A percentile compares a stretch with the other conserved stretches of the same genome.
Conservation (phyloP, 2,113 vertebrate genomes). For the Probosciger aterrimus region DNA sequence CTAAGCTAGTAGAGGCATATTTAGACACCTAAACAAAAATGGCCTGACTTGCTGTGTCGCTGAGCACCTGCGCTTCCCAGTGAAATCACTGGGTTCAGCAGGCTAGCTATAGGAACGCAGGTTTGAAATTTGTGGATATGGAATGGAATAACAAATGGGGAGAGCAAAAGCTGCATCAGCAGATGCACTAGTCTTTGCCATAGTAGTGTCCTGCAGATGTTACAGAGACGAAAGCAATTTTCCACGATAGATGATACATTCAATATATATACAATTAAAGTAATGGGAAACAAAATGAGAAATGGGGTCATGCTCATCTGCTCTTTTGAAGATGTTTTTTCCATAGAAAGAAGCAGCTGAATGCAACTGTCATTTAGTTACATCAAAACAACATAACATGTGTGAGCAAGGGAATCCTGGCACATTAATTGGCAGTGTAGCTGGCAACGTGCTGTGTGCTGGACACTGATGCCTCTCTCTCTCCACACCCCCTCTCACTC, state of each 20-base stretch:
- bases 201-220: constrained; percentile 53
- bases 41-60: neutral
- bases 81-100: neutral
- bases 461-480: neutral
- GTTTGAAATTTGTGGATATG: neutral
- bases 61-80: neutral
- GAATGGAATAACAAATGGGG: neutral
- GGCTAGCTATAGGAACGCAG: neutral
- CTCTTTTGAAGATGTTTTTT: constrained; percentile 63
- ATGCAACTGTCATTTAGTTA: constrained; percentile 39
- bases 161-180: neutral
- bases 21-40: constrained; percentile 15
- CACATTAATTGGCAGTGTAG: constrained; percentile 41
- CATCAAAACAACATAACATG: constrained; percentile 60
- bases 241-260: constrained; percentile 28
- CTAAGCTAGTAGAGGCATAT: constrained; percentile 11
- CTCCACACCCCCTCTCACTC: neutral
- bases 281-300: constrained; percentile 58
- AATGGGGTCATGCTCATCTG: constrained; percentile 40
- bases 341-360: constrained; percentile 64
- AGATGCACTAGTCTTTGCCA: constrained; percentile 10
- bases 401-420: constrained; percentile 40
- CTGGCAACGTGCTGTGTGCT: constrained; percentile 40
- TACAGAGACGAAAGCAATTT: constrained; percentile 56
- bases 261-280: constrained; percentile 52